phyloP scores from a whole-genome alignment of 1,140 invertebrate genomes.

The Drosophila pseudoobscura region DNA sequence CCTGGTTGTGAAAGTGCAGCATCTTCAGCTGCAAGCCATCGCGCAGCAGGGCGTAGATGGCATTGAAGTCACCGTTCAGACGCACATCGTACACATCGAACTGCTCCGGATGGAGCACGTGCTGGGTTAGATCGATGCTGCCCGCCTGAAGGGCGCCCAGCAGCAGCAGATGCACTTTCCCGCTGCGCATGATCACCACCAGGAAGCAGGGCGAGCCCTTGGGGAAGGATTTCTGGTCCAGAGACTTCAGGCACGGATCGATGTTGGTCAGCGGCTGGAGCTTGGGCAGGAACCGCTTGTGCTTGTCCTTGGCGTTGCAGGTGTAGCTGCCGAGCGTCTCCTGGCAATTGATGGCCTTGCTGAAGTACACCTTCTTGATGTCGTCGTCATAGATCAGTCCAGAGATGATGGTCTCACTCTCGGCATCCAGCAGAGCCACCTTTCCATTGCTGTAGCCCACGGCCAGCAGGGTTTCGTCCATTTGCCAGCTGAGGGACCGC shows the following conservation, averaged over 20 bases:
- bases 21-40: constrained; percentile 84
- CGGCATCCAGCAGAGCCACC: constrained; percentile 92
- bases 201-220: constrained; percentile 90
- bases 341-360: constrained; percentile 74
- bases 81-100: constrained; percentile 86
- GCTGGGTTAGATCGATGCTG: constrained; percentile 86
- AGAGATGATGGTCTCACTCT: constrained; percentile 93
- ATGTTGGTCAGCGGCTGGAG: constrained; percentile 67
- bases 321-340: constrained; percentile 59
- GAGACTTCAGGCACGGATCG: constrained; percentile 64
- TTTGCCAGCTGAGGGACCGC: constrained; percentile 93
- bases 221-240: constrained; percentile 86
- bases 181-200: constrained; percentile 90
- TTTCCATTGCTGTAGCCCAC: constrained; percentile 88
- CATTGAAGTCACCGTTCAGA: constrained; percentile 86
- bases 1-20: constrained; percentile 87
- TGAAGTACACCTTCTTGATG: constrained; percentile 85
- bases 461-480: constrained; percentile 95
- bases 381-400: constrained; percentile 86
- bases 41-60: constrained; percentile 85
- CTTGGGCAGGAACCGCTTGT: constrained; percentile 58
- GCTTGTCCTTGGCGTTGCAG: constrained; percentile 67
- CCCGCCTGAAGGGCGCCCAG: constrained; percentile 94
- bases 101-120: constrained; percentile 84
- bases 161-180: constrained; percentile 89